Evolutionary conservation across 1,140 invertebrate genomes (phyloP).

Genomic region (Zaprionus taronus): DNA sequence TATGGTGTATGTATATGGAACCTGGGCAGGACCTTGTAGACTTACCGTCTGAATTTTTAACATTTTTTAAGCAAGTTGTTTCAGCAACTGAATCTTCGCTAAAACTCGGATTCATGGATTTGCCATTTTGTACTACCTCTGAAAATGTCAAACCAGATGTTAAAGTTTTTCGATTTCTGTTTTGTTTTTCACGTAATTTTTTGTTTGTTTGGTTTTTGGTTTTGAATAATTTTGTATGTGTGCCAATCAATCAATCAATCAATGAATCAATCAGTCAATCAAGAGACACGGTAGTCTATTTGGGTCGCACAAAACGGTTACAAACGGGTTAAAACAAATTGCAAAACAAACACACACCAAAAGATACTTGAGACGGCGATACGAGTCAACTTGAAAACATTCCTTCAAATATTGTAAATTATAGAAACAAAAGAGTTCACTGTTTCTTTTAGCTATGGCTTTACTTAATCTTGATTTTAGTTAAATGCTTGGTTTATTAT

Average conservation of each 20-base stretch:
- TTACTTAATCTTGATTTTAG: slow-evolving; percentile 1
- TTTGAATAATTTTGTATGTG: slow-evolving; percentile 17
- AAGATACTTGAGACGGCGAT: slow-evolving; percentile 9
- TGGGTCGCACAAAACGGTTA: slow-evolving; percentile 66
- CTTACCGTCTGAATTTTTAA: slow-evolving; percentile 93
- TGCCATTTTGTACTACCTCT: slow-evolving; percentile 85
- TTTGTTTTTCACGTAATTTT: slow-evolving; percentile 34
- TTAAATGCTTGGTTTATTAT: slow-evolving; percentile 10
- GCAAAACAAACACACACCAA: slow-evolving; percentile 32
- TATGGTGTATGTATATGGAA: slow-evolving; percentile 33
- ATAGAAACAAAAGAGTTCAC: not conserved
- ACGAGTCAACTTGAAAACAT: slow-evolving; percentile 21
- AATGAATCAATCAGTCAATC: slow-evolving; percentile 19
- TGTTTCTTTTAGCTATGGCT: slow-evolving; percentile 7
- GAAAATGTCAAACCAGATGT: slow-evolving; percentile 81
- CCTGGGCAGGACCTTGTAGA: slow-evolving; percentile 82
- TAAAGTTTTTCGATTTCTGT: slow-evolving; percentile 57
- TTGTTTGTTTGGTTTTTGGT: slow-evolving; percentile 35
- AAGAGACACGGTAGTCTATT: slow-evolving; percentile 71
- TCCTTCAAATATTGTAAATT: slow-evolving; percentile 12
- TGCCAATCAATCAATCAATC: slow-evolving; percentile 43
- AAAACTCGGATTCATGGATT: slow-evolving; percentile 89
- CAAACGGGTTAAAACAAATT: slow-evolving; percentile 17
- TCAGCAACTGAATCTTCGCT: slow-evolving; percentile 92
- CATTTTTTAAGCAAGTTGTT: slow-evolving; percentile 91